These are phyloP conservation scores for Adelges cooleyi DNA, from an alignment of 1,140 invertebrate genomes.

Conservation along the genomic window DNA sequence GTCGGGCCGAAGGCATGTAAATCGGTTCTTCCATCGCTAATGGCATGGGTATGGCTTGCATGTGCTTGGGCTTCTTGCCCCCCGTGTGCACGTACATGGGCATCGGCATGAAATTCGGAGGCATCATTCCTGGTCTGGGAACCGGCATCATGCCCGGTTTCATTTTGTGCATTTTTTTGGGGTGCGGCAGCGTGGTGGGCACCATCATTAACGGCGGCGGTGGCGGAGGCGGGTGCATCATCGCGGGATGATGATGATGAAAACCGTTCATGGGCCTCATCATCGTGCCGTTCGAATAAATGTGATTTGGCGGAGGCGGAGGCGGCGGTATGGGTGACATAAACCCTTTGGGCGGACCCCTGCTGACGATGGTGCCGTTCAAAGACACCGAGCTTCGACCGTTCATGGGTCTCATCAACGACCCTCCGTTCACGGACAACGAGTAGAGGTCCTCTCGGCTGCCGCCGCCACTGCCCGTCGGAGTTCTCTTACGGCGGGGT, in stretches of 20 bases:
- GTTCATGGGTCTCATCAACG: constrained; percentile 37
- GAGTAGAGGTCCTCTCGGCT: constrained; percentile 43
- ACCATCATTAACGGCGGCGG: constrained; percentile 34
- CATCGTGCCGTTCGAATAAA: constrained; percentile 37
- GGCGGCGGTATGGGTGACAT: constrained; percentile 20
- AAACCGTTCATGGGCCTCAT: constrained; percentile 34
- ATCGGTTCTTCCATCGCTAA: constrained; percentile 46
- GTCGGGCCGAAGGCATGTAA: constrained; percentile 48
- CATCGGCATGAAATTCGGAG: constrained; percentile 38
- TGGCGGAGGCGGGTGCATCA: constrained; percentile 35
- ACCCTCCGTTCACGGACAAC: constrained; percentile 38
- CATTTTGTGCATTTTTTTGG: constrained; percentile 36
- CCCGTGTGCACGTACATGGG: constrained; percentile 39
- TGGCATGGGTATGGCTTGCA: constrained; percentile 29
- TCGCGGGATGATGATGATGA: constrained; percentile 32
- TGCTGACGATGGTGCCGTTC: constrained; percentile 38
- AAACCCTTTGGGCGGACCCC: constrained; percentile 33
- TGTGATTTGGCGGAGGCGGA: constrained; percentile 36
- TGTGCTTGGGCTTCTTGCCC: constrained; percentile 35
- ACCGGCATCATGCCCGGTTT: constrained; percentile 32
- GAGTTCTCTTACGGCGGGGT: constrained; percentile 11
- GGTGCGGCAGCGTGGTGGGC: constrained; percentile 35
- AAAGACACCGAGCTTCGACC: constrained; percentile 32
- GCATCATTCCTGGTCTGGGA: constrained; percentile 36
- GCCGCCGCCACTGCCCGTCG: constrained; percentile 34